These are phyloP conservation scores for Cariama cristata DNA, from an alignment of 2,113 vertebrate species.

Conservation along the genomic window DNA sequence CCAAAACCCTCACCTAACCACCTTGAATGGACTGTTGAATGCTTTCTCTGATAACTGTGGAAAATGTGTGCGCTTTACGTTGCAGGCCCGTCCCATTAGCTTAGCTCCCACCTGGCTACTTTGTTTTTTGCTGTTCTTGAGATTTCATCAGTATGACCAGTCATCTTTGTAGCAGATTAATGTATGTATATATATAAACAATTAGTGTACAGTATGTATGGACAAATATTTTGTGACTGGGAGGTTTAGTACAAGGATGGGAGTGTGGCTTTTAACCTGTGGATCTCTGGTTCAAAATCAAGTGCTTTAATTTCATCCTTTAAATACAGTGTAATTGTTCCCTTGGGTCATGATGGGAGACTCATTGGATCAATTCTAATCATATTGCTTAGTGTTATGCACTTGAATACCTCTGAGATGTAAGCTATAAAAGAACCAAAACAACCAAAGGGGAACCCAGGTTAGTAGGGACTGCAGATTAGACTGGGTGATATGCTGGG, in stretches of 20 bases:
- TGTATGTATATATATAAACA: background rate
- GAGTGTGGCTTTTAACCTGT: background rate
- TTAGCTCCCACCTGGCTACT: background rate
- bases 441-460: background rate
- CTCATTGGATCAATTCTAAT: conserved; percentile 34
- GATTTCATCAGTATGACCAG: conserved; percentile 22
- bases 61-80: background rate
- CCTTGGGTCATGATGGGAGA: background rate
- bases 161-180: background rate
- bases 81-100: background rate
- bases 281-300: conserved; percentile 9
- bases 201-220: background rate
- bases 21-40: background rate
- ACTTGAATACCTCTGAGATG: background rate
- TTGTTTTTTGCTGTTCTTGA: conserved; percentile 1
- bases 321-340: background rate
- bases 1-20: background rate
- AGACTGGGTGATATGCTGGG: background rate
- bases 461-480: background rate
- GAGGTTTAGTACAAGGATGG: background rate
- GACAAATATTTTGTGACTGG: background rate
- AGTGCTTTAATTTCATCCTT: background rate
- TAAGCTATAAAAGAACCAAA: background rate
- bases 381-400: background rate
- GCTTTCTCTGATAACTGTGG: background rate